phyloP scores from a whole-genome alignment of 37 sponge, comb jelly and placozoan genomes.

The Agelas oroides region DNA sequence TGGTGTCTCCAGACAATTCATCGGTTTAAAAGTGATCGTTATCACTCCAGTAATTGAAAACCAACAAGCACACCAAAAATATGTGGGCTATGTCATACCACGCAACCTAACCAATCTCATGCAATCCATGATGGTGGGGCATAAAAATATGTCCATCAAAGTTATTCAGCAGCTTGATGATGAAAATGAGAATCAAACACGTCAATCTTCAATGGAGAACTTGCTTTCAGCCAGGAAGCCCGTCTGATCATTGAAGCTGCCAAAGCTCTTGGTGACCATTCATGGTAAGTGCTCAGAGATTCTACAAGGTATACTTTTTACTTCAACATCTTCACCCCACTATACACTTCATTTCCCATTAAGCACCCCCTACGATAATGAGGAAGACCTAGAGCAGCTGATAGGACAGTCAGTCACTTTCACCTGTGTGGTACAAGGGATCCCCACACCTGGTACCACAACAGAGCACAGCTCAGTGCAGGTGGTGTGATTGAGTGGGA shows the following conservation, averaged over 20 bases:
- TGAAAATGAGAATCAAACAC: slow-evolving; percentile 1
- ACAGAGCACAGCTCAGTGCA: too few species aligned
- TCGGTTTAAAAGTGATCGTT: neutral
- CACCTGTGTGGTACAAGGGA: slow-evolving; percentile 34
- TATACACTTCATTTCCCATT: neutral
- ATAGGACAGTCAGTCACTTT: slow-evolving; percentile 8
- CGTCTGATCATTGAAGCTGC: slow-evolving; percentile 10
- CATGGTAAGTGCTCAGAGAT: neutral
- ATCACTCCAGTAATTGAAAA: neutral
- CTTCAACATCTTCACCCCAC: too few species aligned
- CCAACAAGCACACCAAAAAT: neutral
- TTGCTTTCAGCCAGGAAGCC: neutral
- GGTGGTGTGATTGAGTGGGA: too few species aligned
- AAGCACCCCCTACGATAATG: slow-evolving; percentile 38
- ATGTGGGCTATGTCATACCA: neutral
- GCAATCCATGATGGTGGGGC: neutral
- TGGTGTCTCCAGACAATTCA: too few species aligned
- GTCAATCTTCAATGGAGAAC: neutral
- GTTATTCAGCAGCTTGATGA: neutral
- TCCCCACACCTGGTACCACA: slow-evolving; percentile 53
- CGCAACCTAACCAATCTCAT: neutral
- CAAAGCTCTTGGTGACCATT: slow-evolving; percentile 8
- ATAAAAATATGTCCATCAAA: neutral
- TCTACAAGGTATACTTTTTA: slow-evolving; percentile 17
- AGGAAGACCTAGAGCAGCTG: neutral